Conservation (phyloP, 2,888 invertebrate species). For the Agrotis segetum region DNA sequence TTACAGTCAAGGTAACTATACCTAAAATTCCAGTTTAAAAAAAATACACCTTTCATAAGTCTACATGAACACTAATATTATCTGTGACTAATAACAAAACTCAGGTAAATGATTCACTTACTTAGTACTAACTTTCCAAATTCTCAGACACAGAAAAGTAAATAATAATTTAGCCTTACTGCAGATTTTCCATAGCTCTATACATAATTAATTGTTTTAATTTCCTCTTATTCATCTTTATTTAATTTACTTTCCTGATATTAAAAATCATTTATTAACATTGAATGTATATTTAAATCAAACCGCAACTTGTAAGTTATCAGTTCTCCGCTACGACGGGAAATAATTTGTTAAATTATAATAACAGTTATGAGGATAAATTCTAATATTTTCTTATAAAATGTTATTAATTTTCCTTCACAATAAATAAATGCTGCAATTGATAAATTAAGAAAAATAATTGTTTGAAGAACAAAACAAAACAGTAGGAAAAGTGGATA, state of each 20-base stretch:
- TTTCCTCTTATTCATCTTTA: neutral
- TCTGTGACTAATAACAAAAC: constrained; percentile 3
- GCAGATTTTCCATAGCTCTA: neutral
- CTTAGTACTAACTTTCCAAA: constrained; percentile 6
- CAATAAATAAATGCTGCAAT: neutral
- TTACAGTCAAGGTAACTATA: neutral
- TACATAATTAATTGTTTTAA: neutral
- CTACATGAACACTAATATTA: neutral
- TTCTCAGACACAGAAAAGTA: neutral
- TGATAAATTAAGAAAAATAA: neutral
- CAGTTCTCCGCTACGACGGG: neutral
- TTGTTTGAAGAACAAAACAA: too few species aligned
- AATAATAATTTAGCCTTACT: neutral
- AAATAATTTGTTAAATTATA: neutral
- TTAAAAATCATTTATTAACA: neutral
- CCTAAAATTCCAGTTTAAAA: neutral
- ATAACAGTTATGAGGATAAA: neutral
- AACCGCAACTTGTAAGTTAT: constrained; percentile 5
- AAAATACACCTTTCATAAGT: too few species aligned
- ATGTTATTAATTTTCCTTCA: neutral
- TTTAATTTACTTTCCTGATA: neutral
- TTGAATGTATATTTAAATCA: neutral
- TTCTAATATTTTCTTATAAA: neutral
- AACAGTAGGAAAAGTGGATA: too few species aligned
- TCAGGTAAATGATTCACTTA: constrained; percentile 22